Evolutionary conservation across 1,140 invertebrate species (phyloP), one percentile per base, ranked within the genome.

Genomic region (Dufourea novaeangliae): DNA sequence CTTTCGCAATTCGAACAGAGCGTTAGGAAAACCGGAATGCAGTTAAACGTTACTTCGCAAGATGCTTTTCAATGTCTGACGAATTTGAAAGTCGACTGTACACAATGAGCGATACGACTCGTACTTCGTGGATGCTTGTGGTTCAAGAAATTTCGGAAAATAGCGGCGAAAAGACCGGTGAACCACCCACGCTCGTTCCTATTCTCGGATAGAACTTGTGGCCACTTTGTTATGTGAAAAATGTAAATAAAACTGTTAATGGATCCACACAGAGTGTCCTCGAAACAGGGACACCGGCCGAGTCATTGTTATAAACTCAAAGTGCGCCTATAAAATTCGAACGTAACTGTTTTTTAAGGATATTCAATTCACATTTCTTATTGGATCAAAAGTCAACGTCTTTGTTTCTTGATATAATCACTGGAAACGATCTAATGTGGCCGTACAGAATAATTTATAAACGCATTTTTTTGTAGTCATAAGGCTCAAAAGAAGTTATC

Each of bases 1-100:
- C 46, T 64, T 44, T 70, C 41, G 59, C 25, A 73, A 62, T 67
- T 68, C 32, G 20, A 17, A 66, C 14, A n/a, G 20, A 27, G n/a
- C 25, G 22, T 59, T 56, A 57, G 12, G 8, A 56, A 72, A 29
- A 4, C 22, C 22, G n/a, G 14, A 80, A 54, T 61, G 22, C 27
- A 34, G 14, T 72, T 27, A 5, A 52, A 11, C 14, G 39, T 25
- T 22, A 32, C 32, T 59, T 54, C n/a, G 29, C 1, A 17, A 39
- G 32, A 27, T 67, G 27, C 29, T 41, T 20, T 67, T 32, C 8
- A 41, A 25, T 57, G 20, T 61, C 20, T 17, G 32, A 10, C 17
- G 6, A 37, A 37, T 61, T 37, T 32, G 29, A 37, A 61, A 61
- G 57, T n/a, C 32, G 25, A 2, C 11, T 56, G 22, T n/a, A 7